Base-by-base conservation (phyloP, 2,797 vertebrate genomes). In the Spondyliosoma cantharus region DNA sequence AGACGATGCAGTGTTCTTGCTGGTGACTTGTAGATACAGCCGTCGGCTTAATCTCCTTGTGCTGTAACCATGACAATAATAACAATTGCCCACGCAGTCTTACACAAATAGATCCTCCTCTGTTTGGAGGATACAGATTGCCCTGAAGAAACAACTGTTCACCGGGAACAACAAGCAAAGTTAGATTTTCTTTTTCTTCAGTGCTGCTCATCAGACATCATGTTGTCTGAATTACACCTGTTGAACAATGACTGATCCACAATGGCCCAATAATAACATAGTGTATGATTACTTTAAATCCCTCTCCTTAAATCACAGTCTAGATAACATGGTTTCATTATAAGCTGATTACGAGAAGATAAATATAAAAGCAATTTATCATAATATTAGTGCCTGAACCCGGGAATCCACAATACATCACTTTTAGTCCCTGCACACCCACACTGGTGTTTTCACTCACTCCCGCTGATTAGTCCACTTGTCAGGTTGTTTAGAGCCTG, bases 221-320 rank as follows among this genome's bases (percentile, higher is more conserved):
- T 70, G 4, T 93, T 92, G 88, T 96, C 94, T 92, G 93, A 92
- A 90, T 95, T 94, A 89, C 95, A 96, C 90, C 94, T 95, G 74
- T 45, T 80, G 54, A 59, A 80, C 66, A 70, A 64, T 20, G 32
- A 46, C 58, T n/a, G 50, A 89, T 74, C 50, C 67, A 94, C 86
- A 91, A 42, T 88, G 22, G 72, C 68, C 49, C 68, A 48, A 71
- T 27, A 59, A 73, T 24, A 24, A 54, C 20, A 58, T 3, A 14
- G 20, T 32, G 29, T 58, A 11, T 19, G 3, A 46, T 54, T 37
- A 43, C 49, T 42, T 50, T 9, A 53, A 56, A 75, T 75, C 19
- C 1, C n/a, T 32, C 2, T 52, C 15, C 37, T 25, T 57, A 62
- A 52, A 37, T 9, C 57, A 58, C 0, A 5, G 24, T 50, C 27